These are phyloP conservation scores for Mycalesis mineus DNA, from an alignment of 2,888 invertebrate species.

Conservation along the genomic window DNA sequence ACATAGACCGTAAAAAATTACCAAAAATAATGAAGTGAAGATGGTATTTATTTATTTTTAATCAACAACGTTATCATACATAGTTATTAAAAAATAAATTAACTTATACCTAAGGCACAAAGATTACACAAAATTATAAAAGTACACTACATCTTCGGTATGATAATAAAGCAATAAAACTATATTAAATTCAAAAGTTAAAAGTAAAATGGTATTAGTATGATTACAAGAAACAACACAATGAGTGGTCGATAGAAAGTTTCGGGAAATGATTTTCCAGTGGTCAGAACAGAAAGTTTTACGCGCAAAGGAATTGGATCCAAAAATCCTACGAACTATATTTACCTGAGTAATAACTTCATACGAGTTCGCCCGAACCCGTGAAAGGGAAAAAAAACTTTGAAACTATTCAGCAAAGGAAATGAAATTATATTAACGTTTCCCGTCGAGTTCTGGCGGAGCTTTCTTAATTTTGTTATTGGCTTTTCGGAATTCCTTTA, in stretches of 20 bases:
- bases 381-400: conserved; percentile 19
- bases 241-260: neutral
- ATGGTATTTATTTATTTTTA: no score
- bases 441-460: conserved; percentile 8
- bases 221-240: neutral
- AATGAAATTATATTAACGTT: conserved; percentile 25
- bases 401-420: conserved; percentile 23
- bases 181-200: no score
- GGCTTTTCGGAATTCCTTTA: conserved; percentile 1
- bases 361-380: conserved; percentile 15
- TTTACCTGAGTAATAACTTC: conserved; percentile 24
- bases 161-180: no score
- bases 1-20: no score
- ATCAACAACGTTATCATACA: no score
- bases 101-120: no score
- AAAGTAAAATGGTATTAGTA: no score
- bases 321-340: conserved; percentile 14
- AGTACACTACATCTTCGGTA: no score
- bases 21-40: no score
- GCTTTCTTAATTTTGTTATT: conserved; percentile 11
- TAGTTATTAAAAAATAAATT: no score
- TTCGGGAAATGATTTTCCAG: neutral
- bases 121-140: no score
- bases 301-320: conserved; percentile 7
- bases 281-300: conserved; percentile 7